These are phyloP conservation scores for Campoletis sonorensis DNA, from an alignment of 1,140 invertebrate species.

Conservation along the genomic window DNA sequence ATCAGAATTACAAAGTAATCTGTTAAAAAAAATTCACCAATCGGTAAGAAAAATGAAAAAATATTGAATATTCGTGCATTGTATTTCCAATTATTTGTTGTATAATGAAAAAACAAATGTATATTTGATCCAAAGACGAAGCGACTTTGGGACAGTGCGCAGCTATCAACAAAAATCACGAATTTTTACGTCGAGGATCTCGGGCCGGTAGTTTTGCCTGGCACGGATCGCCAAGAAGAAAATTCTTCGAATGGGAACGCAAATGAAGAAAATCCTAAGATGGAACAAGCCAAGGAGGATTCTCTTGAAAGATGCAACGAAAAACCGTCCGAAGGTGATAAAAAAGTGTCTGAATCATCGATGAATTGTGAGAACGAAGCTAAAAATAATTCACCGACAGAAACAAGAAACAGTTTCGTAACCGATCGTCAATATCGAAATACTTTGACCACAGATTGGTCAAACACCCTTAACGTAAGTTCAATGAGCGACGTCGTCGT, in stretches of 20 bases:
- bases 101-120: slow-evolving; percentile 32
- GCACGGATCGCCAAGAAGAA: neutral
- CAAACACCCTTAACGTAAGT: slow-evolving; percentile 68
- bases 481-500: slow-evolving; percentile 72
- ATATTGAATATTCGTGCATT: neutral
- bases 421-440: slow-evolving; percentile 51
- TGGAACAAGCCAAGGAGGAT: neutral
- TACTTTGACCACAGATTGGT: slow-evolving; percentile 64
- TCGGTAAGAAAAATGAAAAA: slow-evolving; percentile 52
- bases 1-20: slow-evolving; percentile 54
- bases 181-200: slow-evolving; percentile 62
- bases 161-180: slow-evolving; percentile 45
- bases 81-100: neutral
- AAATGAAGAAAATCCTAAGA: neutral
- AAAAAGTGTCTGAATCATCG: neutral
- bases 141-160: slow-evolving; percentile 63
- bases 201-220: neutral
- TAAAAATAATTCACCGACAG: neutral
- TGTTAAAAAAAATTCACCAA: slow-evolving; percentile 56
- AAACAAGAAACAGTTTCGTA: slow-evolving; percentile 16
- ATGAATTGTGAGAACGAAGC: neutral
- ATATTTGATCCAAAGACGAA: slow-evolving; percentile 56
- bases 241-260: neutral
- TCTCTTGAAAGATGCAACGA: neutral
- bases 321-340: neutral